phyloP scores from a whole-genome alignment of 2,797 vertebrate genomes.

The Sarcoramphus papa region DNA sequence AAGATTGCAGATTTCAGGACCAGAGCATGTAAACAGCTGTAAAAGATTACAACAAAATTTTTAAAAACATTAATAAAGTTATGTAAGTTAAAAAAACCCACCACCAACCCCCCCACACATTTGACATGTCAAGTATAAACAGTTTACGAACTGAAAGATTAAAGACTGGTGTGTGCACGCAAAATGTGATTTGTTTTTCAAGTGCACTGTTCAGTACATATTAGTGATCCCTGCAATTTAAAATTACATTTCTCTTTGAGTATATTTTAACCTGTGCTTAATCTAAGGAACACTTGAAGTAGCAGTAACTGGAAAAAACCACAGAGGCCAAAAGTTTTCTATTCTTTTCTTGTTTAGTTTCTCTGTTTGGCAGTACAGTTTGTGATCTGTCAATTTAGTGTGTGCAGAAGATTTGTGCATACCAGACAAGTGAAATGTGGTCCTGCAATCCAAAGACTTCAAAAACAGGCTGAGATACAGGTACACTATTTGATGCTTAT shows the following conservation, averaged over 20 bases:
- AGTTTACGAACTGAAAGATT: not conserved
- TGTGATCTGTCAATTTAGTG: not conserved
- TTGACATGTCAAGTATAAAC: not conserved
- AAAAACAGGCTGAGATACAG: not conserved
- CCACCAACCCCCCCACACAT: not conserved
- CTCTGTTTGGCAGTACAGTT: not conserved
- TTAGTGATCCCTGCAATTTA: not conserved
- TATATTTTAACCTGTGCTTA: not conserved
- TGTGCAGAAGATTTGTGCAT: not conserved
- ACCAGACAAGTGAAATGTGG: not conserved
- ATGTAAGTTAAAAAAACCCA: not conserved
- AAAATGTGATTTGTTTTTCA: slow-evolving; percentile 28
- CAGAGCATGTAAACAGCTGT: not conserved
- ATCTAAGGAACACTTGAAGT: not conserved
- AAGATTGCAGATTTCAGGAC: not conserved
- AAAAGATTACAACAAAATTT: not conserved
- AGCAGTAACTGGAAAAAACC: not conserved
- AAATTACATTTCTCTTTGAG: not conserved
- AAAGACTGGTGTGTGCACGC: not conserved
- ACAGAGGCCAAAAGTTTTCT: not conserved
- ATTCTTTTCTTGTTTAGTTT: not conserved
- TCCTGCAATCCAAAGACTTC: not conserved
- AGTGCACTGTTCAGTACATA: not conserved
- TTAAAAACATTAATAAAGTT: not conserved
- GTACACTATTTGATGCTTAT: not conserved